Base-by-base conservation (phyloP, 2,888 invertebrate species). In the Dasypolia templi region DNA sequence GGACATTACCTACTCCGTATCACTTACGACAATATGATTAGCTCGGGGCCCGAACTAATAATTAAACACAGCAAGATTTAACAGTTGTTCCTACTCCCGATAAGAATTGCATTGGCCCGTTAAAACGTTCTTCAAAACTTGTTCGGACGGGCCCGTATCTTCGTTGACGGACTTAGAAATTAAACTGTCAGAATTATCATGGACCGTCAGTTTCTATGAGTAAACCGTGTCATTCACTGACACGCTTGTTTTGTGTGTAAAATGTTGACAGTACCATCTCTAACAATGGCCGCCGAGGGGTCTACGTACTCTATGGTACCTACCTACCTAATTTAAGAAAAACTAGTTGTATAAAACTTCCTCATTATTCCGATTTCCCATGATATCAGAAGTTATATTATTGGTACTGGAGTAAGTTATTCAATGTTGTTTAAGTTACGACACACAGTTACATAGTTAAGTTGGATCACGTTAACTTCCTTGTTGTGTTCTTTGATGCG, bases 391-490 rank as follows among this genome's bases (percentile, higher is more conserved):
- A 53, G 63, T 68, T 65, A 32, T 32, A 51, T 51, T 61, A 46
- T 61, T 46, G 14, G 29, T 66, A 14, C 32, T 61, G 58, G 11
- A 67, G 58, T 46, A 39, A 59, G 55, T 72, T 55, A 53, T 42
- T 39, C 51, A 77, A 67, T 72, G 26, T 26, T 61, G 35, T 44
- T 29, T 17, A 19, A 78, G 44, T 84, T 72, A 84, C 55, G 49
- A 53, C 72, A 81, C 62, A 81, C 67, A 74, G 59, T 75, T 66
- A 61, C 77, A 65, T 53, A 44, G 55, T 29, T 44, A 29, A 56
- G 67, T 80, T 77, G 42, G 63, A 75, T 80, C 62, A 75, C 65
- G 49, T 83, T 83, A 65, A 84, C 76, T 84, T 83, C 85, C 82
- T 82, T 39, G 56, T 58, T 46, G n/a, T 49, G 68, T 42, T 66